Percentiles rank a stretch among this genome's conserved stretches.
Evolutionary conservation across 2,113 vertebrate genomes (phyloP).

Genomic region (Fukomys damarensis): DNA sequence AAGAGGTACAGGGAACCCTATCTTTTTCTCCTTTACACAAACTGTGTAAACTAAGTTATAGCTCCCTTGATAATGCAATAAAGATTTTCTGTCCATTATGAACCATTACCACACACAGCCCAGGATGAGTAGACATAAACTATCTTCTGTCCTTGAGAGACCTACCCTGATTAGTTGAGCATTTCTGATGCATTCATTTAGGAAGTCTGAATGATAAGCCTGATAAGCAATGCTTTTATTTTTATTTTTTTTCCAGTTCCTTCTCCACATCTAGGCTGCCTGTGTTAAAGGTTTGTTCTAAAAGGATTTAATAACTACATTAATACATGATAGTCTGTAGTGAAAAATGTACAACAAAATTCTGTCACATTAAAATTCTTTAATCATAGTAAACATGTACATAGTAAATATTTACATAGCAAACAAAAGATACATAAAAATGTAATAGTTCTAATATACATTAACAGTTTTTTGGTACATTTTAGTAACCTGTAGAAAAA

Average conservation of each 20-base stretch:
- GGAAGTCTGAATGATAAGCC: background rate
- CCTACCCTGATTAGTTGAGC: background rate
- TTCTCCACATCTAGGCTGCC: background rate
- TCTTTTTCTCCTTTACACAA: background rate
- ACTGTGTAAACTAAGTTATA: background rate
- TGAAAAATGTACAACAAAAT: background rate
- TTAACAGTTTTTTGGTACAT: background rate
- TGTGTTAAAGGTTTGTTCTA: background rate
- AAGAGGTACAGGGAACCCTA: background rate
- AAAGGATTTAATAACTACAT: background rate
- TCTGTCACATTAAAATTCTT: background rate
- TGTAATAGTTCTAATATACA: background rate
- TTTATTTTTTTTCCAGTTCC: background rate
- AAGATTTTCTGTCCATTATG: background rate
- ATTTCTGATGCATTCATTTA: background rate
- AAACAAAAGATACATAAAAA: background rate
- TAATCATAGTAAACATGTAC: background rate
- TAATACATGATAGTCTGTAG: background rate
- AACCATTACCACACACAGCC: background rate
- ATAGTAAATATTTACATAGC: background rate
- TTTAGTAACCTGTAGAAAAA: slow-evolving; percentile 49
- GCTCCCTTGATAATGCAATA: background rate
- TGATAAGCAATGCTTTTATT: background rate
- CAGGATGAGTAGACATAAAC: background rate
- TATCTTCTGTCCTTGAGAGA: background rate